Evolutionary conservation across 2,888 invertebrate species (phyloP), one percentile per base, ranked within the genome.

Genomic region (Cartodere bifasciata): DNA sequence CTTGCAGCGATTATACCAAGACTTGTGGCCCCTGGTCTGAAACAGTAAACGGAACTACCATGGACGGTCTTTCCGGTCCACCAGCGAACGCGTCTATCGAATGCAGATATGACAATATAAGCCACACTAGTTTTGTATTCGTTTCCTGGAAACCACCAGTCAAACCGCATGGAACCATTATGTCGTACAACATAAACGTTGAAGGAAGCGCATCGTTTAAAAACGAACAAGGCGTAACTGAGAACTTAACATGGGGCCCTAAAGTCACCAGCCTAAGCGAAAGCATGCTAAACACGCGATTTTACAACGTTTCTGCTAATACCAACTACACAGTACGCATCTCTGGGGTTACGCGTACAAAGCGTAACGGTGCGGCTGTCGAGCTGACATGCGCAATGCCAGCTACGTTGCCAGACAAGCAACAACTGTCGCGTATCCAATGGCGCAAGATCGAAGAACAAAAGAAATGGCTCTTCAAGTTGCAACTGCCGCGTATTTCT

Each of bases 311-410:
- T 16, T 75, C 77, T 31, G 74, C 87, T 3, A 87, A 90, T 56
- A 88, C 87, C 1, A 78, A 83, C 55, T 87, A 86, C 56, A 81
- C 81, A 9, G 78, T 85, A 15, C 68, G 68, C 0, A 68, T 87
- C 33, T 78, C 78, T 33, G 86, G 79, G 1, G 75, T 84, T 47
- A 87, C 85, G 1, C 68, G 82, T 29, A 73, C 76, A 23, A 73
- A 81, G 27, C 72, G 75, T 29, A 73, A 75, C 28, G 88, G 88
- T 0, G 71, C 75, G 38, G 66, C 72, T 36, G 74, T 72, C 1
- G 54, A 64, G 7, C 61, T 64, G 0, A 64, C 68, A 43, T 90
- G 87, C 52, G 58, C 62, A 28, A 86, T 85, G 57, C 73, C 73
- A 3, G 70, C 75, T 7, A 75, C 79, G 1, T 62, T 75, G 30